Evolutionary conservation across 2,888 invertebrate genomes (phyloP).

Genomic region (Allolobophora icterica): DNA sequence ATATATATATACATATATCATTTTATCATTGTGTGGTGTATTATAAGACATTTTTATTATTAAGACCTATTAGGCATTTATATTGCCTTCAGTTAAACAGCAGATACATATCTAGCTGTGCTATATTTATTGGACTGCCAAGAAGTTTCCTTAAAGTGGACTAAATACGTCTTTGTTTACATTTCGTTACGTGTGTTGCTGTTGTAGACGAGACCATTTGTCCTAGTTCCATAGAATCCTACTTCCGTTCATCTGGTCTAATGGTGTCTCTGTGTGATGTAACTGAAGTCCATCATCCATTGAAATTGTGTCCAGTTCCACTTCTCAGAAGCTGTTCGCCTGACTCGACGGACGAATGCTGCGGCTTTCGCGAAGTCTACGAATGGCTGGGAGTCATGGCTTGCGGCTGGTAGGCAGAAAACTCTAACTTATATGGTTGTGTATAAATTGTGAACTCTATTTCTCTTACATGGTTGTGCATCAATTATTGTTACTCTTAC

Average conservation of each 20-base stretch:
- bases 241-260: conserved; percentile 51
- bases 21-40: too few relatives aligned
- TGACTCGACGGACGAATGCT: conserved; percentile 35
- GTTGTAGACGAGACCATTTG: conserved; percentile 55
- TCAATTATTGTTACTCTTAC: neutral
- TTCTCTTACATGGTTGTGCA: neutral
- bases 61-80: too few relatives aligned
- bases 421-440: neutral
- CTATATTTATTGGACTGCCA: too few relatives aligned
- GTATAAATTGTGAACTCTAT: neutral
- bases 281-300: neutral
- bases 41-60: too few relatives aligned
- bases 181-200: neutral
- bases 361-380: conserved; percentile 51
- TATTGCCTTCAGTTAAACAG: too few relatives aligned
- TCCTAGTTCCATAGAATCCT: conserved; percentile 54
- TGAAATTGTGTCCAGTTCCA: neutral
- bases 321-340: neutral
- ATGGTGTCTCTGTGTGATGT: conserved; percentile 30
- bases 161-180: too few relatives aligned
- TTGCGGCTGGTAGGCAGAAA: conserved; percentile 49
- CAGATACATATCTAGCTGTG: too few relatives aligned
- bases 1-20: too few relatives aligned
- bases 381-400: conserved; percentile 60
- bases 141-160: too few relatives aligned